A percentile compares a stretch with the other conserved stretches of the same genome.
These are phyloP conservation scores for Blastobasis lacticolella DNA, from an alignment of 2,888 invertebrate species.

Conservation along the genomic window DNA sequence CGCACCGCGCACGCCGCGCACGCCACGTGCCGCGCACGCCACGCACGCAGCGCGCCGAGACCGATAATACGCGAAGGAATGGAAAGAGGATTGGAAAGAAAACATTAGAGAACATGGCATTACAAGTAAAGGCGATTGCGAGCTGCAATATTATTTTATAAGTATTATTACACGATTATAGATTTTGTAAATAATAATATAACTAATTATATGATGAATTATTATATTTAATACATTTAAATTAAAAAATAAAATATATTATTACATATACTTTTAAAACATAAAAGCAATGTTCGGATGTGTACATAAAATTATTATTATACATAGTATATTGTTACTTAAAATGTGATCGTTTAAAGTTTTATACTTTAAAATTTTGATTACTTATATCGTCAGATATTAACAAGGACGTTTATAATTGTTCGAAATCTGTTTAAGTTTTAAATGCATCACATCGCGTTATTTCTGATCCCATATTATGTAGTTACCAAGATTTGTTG, in stretches of 20 bases:
- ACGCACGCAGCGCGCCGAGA: neutral
- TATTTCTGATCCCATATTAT: constrained; percentile 20
- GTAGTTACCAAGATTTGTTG: constrained; percentile 31
- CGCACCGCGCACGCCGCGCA: neutral
- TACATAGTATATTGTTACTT: constrained; percentile 57
- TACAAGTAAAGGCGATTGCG: constrained; percentile 47
- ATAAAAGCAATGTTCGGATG: constrained; percentile 60
- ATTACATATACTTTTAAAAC: constrained; percentile 30
- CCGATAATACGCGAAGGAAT: constrained; percentile 9
- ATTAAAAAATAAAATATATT: constrained; percentile 36
- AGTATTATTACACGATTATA: constrained; percentile 44
- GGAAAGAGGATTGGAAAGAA: constrained; percentile 9
- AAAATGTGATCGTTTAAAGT: constrained; percentile 53
- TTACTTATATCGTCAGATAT: no score
- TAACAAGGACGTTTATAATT: neutral
- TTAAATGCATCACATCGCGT: constrained; percentile 16
- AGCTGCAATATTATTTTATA: constrained; percentile 67
- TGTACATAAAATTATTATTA: constrained; percentile 57
- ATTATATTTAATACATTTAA: constrained; percentile 22
- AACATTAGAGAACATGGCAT: constrained; percentile 5
- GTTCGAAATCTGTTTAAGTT: constrained; percentile 1
- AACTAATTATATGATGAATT: constrained; percentile 21
- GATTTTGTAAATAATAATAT: constrained; percentile 49
- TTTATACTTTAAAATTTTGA: constrained; percentile 28
- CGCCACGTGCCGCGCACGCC: neutral